Percentiles rank a stretch among this genome's conserved stretches.
Evolutionary conservation across 1,140 invertebrate species (phyloP).

Genomic region (Sipha flava): DNA sequence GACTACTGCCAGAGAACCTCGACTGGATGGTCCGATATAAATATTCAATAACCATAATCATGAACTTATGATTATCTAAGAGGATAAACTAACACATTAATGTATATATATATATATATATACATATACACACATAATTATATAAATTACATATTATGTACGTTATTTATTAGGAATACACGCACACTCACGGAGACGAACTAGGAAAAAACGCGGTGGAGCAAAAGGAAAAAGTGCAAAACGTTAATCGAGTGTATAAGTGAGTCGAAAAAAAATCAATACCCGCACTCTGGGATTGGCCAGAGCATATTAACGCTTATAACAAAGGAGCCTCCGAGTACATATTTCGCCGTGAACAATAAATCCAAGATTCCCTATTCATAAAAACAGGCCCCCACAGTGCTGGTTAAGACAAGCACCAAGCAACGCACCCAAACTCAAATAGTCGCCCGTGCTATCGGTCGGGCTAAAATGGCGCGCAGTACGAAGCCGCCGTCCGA

Average conservation of each 20-base stretch:
- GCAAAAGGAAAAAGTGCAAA: background rate
- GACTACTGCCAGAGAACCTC: background rate
- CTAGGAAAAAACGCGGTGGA: too few relatives aligned
- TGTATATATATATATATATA: background rate
- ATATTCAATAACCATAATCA: background rate
- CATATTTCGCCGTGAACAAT: background rate
- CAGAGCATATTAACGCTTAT: background rate
- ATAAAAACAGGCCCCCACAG: too few relatives aligned
- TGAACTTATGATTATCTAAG: background rate
- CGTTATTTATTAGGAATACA: background rate
- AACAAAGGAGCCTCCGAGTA: background rate
- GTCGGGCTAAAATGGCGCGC: background rate
- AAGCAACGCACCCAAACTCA: too few relatives aligned
- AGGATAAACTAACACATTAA: too few relatives aligned
- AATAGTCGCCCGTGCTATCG: too few relatives aligned
- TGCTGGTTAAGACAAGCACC: too few relatives aligned
- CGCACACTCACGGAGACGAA: background rate
- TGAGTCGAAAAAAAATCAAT: slow-evolving; percentile 9
- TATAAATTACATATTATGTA: background rate
- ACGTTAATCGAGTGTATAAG: background rate
- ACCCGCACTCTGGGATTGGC: slow-evolving; percentile 14
- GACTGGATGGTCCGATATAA: background rate
- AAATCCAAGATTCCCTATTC: too few relatives aligned
- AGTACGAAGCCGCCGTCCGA: background rate
- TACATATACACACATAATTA: background rate